Evolutionary conservation across 2,888 invertebrate species (phyloP).

Genomic region (Yponomeuta malinellus): DNA sequence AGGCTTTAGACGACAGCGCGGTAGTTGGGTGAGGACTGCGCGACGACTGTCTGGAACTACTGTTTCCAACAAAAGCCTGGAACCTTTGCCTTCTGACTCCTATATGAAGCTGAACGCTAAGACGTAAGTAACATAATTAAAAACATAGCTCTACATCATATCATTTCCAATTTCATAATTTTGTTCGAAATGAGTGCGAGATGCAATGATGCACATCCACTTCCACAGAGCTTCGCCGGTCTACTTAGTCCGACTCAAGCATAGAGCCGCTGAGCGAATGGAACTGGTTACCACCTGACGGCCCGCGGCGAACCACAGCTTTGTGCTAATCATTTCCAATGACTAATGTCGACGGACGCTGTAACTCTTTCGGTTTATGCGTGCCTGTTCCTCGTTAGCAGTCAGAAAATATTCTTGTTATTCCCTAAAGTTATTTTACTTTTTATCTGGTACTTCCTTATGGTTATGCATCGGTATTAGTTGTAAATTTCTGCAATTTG

Average conservation of each 20-base stretch:
- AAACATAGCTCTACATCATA: conserved; percentile 17
- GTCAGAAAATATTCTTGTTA: conserved; percentile 9
- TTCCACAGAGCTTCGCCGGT: conserved; percentile 40
- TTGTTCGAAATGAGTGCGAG: conserved; percentile 2
- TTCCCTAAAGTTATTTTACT: background rate
- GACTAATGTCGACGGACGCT: conserved; percentile 33
- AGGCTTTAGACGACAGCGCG: conserved; percentile 64
- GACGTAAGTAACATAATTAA: conserved; percentile 53
- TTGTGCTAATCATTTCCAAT: conserved; percentile 47
- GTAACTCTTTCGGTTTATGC: conserved; percentile 30
- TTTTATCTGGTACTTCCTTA: conserved; percentile 10
- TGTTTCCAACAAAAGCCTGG: conserved; percentile 47
- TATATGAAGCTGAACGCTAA: conserved; percentile 67
- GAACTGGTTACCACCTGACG: conserved; percentile 51
- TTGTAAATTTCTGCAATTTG: background rate
- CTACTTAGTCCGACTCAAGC: conserved; percentile 38
- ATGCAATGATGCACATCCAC: conserved; percentile 33
- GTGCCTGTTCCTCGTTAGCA: conserved; percentile 18
- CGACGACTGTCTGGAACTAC: conserved; percentile 59
- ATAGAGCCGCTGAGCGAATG: conserved; percentile 41
- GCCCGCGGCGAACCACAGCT: conserved; percentile 37
- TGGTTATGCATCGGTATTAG: conserved; percentile 2
- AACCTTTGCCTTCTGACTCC: conserved; percentile 48
- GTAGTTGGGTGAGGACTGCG: conserved; percentile 68
- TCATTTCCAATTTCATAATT: no score